phyloP scores from a whole-genome alignment of 2,888 invertebrate species.

The Philereme vetulata region DNA sequence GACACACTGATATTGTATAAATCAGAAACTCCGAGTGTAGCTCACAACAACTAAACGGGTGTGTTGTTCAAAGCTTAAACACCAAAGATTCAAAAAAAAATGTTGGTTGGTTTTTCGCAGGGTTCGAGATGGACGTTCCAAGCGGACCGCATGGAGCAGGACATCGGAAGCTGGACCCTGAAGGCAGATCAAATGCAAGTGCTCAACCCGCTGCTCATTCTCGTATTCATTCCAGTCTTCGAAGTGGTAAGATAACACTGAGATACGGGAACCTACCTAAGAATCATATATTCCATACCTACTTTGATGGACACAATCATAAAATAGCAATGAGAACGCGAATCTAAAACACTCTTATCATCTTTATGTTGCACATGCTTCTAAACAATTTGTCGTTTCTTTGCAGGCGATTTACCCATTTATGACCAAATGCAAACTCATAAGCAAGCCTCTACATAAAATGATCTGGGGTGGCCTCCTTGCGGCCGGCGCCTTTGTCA shows the following conservation, averaged over 20 bases:
- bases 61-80: background rate
- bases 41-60: no score
- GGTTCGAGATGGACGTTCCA: slow-evolving; percentile 97
- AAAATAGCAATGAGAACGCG: background rate
- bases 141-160: slow-evolving; percentile 94
- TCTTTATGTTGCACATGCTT: slow-evolving; percentile 3
- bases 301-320: background rate
- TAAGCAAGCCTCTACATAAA: slow-evolving; percentile 92
- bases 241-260: background rate
- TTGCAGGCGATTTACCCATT: slow-evolving; percentile 89
- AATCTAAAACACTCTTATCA: background rate
- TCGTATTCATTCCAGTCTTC: slow-evolving; percentile 93
- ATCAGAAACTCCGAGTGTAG: no score
- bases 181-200: slow-evolving; percentile 98
- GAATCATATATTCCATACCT: background rate
- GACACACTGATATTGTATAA: no score
- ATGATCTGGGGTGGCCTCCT: slow-evolving; percentile 94
- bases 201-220: slow-evolving; percentile 93
- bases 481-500: slow-evolving; percentile 92
- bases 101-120: slow-evolving; percentile 55
- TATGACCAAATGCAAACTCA: slow-evolving; percentile 86
- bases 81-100: background rate
- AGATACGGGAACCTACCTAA: no score
- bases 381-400: background rate
- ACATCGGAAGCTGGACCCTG: slow-evolving; percentile 88